phyloP scores from a whole-genome alignment of 2,888 invertebrate genomes.

The Melanargia galathea region DNA sequence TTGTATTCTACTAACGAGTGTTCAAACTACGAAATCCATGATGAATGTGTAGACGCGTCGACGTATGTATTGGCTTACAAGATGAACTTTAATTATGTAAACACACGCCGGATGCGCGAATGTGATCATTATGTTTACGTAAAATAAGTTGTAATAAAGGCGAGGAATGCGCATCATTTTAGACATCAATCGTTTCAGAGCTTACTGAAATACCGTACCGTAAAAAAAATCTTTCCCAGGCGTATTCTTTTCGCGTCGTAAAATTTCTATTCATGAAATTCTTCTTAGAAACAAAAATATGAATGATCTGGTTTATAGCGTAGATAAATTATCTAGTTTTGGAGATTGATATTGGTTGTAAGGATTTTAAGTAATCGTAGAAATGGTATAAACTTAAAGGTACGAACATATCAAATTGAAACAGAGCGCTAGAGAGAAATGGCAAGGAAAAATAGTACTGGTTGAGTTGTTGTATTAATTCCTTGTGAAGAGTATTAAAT shows the following conservation, averaged over 20 bases:
- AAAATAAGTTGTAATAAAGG: constrained; percentile 16
- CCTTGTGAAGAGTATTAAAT: too few relatives aligned
- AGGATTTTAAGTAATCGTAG: too few relatives aligned
- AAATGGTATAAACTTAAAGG: too few relatives aligned
- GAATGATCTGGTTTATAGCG: neutral
- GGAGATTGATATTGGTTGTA: too few relatives aligned
- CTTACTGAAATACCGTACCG: constrained; percentile 1
- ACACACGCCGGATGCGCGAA: constrained; percentile 19
- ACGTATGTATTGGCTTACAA: constrained; percentile 15
- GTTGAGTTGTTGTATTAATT: too few relatives aligned
- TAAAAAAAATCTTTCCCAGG: neutral
- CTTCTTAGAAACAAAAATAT: neutral
- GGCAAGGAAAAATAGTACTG: too few relatives aligned
- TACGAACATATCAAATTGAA: too few relatives aligned
- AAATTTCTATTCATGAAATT: constrained; percentile 1
- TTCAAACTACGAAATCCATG: constrained; percentile 12
- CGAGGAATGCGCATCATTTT: constrained; percentile 16
- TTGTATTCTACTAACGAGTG: constrained; percentile 4
- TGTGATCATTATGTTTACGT: constrained; percentile 22
- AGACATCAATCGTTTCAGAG: constrained; percentile 14
- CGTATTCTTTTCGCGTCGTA: constrained; percentile 4
- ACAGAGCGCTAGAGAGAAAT: too few relatives aligned
- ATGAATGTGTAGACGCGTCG: constrained; percentile 11
- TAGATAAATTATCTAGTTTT: neutral
- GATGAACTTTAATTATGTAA: constrained; percentile 25